Evolutionary conservation across 2,888 invertebrate species (phyloP), one percentile per base, ranked within the genome.

Genomic region (Eristalis tenax): DNA sequence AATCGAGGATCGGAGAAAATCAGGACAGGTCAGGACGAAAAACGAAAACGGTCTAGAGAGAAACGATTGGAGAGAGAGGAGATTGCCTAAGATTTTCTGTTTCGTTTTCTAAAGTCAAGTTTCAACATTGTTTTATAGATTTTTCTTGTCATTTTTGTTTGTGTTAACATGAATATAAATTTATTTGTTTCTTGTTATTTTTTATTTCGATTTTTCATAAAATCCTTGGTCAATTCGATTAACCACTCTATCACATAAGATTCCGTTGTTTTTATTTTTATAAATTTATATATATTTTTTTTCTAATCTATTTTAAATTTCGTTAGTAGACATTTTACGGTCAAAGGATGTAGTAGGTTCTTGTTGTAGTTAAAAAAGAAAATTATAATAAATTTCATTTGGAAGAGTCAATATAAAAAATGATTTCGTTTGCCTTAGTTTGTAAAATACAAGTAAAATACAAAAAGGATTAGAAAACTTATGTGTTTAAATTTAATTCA

Each of bases 241-340:
- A 89, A 89, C 89, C 89, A 83, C 88, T 85, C 89, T 90, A 90
- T 90, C 90, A 90, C 90, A 90, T 90, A 89, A 89, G 89, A 90
- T 88, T 90, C 89, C 89, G 89, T 90, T 89, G 74, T 77, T 81
- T 73, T 28, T 22, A 4, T 56, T 32, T 57, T 71, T 28, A 32
- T 23, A 11, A 18, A 59, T 26, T 65, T 35, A 28, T 65, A n/a
- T 35, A n/a, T 38, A 81, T 83, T 79, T 68, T 43, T 59, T 76
- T 64, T 83, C 82, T 76, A 78, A 82, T 68, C 71, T 71, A 79
- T 74, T 78, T 32, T 22, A 35, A 32, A 73, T 15, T 57, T 65
- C 40, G 35, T 63, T 65, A 81, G 64, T 61, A 76, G 38, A 68
- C 57, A 38, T 8, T 59, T 75, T 38, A 73, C 43, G 43, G 50